A percentile compares a stretch with the other conserved stretches of the same genome.
phyloP scores from a whole-genome alignment of 2,888 invertebrate species.

The Liposcelis brunnea region DNA sequence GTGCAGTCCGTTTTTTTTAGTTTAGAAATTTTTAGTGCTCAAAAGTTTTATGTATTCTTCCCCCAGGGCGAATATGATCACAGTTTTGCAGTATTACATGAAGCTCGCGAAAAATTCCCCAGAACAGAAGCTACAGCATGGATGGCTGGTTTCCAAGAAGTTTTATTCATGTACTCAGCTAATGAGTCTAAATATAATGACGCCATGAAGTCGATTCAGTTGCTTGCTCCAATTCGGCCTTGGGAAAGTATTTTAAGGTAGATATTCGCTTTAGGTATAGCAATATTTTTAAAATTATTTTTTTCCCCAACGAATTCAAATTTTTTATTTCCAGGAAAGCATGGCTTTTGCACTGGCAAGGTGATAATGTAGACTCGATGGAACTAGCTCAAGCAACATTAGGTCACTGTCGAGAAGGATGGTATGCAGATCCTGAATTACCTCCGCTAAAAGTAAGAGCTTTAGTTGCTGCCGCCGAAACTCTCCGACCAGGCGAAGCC shows the following conservation, averaged over 20 bases:
- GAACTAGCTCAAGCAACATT: constrained; percentile 28
- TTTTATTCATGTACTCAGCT: constrained; percentile 30
- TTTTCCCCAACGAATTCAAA: neutral
- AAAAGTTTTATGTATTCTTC: no score
- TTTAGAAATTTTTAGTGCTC: no score
- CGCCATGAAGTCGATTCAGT: constrained; percentile 31
- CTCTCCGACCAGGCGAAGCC: constrained; percentile 31
- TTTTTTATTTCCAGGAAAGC: constrained; percentile 20
- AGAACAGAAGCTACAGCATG: constrained; percentile 34
- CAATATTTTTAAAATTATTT: neutral
- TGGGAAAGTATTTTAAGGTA: constrained; percentile 31
- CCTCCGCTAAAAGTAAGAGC: constrained; percentile 41
- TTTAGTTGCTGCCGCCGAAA: constrained; percentile 48
- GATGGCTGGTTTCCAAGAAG: constrained; percentile 46
- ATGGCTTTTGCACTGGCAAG: constrained; percentile 26
- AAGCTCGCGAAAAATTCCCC: constrained; percentile 45
- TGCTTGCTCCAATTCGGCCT: constrained; percentile 30
- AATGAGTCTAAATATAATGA: constrained; percentile 31
- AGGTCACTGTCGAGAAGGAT: neutral
- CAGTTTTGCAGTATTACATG: constrained; percentile 38
- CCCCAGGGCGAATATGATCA: constrained; percentile 37
- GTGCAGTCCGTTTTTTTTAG: no score
- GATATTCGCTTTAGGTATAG: no score
- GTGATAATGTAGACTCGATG: constrained; percentile 25
- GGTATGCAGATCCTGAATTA: constrained; percentile 4